Base-by-base conservation (phyloP, 2,113 vertebrate species). In the Caloenas nicobarica region DNA sequence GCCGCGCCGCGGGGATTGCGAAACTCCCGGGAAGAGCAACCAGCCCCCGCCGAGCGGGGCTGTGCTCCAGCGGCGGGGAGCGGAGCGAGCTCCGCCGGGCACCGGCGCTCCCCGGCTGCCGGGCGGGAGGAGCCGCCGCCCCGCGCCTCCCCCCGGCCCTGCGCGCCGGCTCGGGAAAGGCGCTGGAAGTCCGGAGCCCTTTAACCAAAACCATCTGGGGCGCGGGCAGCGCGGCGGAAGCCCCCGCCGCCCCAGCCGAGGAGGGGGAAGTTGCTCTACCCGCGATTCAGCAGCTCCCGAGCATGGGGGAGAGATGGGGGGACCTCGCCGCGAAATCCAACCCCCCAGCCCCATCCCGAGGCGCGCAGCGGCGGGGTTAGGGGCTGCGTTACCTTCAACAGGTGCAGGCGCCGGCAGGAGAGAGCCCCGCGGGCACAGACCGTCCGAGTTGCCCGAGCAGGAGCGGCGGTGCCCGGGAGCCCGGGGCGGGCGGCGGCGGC, bases 171-270 rank as follows among this genome's bases (percentile, higher is more conserved):
- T 33, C 10, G 61, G 46, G 54, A 46, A 70, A 72, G 60, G 46
- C 40, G 56, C 68, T 70, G 71, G 2, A 31, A 60, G 91, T 53
- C 79, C 79, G 25, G 68, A 85, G 79, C 64, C 56, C 80, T 40
- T 81, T 95, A 95, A 95, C 86, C 80, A 80, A 84, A 96, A 91
- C 94, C 95, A 97, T 87, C 83, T 95, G 96, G 60, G 84, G 44
- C 26, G 73, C 42, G 57, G 71, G 40, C 46, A 74, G 73, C 21
- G 57, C 62, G 46, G 40, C 5, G 81, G 69, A 64, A 66, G 36
- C 46, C 56, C 46, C 72, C 15, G 10, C 31, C 28, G 51, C 57
- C 65, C 54, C 60, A 38, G 60, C 61, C 19, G 29, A 42, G 46
- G 11, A 44, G 16, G 5, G 81, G 79, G 46, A 72, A 93, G 84